Evolutionary conservation across 2,113 vertebrate genomes (phyloP).

Genomic region (Pelodiscus sinensis): DNA sequence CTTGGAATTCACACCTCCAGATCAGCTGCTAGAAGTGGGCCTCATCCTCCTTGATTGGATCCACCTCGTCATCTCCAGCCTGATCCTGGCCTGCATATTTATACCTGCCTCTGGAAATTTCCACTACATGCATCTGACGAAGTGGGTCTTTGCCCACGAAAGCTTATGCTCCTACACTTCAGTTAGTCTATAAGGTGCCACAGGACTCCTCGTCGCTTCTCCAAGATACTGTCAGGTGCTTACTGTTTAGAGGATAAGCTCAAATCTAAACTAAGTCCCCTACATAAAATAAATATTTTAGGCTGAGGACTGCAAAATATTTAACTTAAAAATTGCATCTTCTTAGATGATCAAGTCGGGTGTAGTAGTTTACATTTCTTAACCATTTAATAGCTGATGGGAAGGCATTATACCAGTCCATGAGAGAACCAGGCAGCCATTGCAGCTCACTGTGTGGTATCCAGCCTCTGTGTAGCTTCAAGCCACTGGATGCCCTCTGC

Average conservation of each 20-base stretch:
- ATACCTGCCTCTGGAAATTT: too few relatives aligned
- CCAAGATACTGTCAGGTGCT: neutral
- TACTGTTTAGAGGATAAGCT: neutral
- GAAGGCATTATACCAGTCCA: neutral
- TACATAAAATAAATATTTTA: neutral
- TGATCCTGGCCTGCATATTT: too few relatives aligned
- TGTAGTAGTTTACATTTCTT: neutral
- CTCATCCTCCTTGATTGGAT: too few relatives aligned
- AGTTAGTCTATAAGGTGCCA: too few relatives aligned
- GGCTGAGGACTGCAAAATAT: neutral
- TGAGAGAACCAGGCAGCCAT: neutral
- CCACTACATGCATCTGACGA: too few relatives aligned
- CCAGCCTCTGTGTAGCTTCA: neutral
- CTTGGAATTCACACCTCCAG: too few relatives aligned
- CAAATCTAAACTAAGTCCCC: neutral
- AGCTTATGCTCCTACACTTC: too few relatives aligned
- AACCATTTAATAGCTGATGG: neutral
- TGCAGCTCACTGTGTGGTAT: neutral
- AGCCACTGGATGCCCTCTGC: neutral
- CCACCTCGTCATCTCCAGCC: too few relatives aligned
- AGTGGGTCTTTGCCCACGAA: too few relatives aligned
- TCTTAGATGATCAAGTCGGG: neutral
- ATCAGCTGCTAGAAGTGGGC: too few relatives aligned
- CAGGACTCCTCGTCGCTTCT: too few relatives aligned
- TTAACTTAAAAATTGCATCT: neutral